phyloP scores from a whole-genome alignment of 2,113 vertebrate species.

The Ctenomys sociabilis region DNA sequence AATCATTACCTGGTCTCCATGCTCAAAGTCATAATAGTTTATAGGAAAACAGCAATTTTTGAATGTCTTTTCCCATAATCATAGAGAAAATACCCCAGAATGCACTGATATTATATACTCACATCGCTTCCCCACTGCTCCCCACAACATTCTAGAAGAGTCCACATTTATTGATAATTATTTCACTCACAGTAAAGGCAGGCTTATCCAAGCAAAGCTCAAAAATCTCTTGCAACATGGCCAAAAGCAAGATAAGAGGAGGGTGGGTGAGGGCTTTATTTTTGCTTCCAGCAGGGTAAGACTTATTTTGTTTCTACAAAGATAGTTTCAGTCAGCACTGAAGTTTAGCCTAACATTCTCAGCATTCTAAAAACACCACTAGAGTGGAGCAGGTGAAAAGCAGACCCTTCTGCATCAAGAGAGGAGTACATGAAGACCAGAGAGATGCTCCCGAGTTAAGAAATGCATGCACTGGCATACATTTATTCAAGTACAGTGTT shows the following conservation, averaged over 20 bases:
- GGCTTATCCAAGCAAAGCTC: conserved; percentile 46
- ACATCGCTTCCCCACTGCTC: neutral
- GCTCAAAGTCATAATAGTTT: conserved; percentile 16
- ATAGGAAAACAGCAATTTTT: conserved; percentile 29
- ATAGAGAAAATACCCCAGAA: conserved; percentile 37
- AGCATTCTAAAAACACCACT: neutral
- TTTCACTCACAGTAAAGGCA: conserved; percentile 63
- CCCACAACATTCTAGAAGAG: conserved; percentile 8
- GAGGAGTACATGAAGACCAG: neutral
- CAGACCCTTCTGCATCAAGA: neutral
- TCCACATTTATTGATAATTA: conserved; percentile 7
- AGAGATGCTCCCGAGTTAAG: neutral
- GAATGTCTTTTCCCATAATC: conserved; percentile 10
- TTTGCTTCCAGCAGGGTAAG: conserved; percentile 79
- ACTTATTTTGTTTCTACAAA: conserved; percentile 60
- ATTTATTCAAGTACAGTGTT: neutral
- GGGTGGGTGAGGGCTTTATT: conserved; percentile 83
- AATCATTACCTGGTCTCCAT: conserved; percentile 23
- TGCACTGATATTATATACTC: neutral
- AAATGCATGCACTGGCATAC: neutral
- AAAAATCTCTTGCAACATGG: conserved; percentile 16
- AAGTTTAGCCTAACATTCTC: conserved; percentile 38
- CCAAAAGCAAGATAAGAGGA: conserved; percentile 79
- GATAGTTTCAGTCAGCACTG: conserved; percentile 66
- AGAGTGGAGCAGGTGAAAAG: neutral